Evolutionary conservation across 2,113 vertebrate species (phyloP).

Genomic region (Eulemur rufifrons): DNA sequence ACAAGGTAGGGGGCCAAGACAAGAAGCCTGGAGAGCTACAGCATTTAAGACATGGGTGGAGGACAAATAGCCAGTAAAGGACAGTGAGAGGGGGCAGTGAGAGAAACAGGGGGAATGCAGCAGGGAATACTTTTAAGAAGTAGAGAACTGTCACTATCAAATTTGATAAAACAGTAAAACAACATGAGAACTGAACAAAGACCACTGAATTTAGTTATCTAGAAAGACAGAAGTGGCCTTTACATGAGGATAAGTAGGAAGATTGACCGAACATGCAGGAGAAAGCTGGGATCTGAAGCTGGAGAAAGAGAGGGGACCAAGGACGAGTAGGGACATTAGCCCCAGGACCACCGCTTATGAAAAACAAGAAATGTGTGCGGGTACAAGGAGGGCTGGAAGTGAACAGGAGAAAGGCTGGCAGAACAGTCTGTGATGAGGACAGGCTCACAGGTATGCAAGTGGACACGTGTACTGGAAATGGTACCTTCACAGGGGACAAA

Average conservation of each 20-base stretch:
- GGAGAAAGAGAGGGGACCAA: neutral
- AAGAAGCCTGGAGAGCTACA: neutral
- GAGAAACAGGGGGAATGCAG: neutral
- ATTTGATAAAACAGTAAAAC: neutral
- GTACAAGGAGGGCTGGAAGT: neutral
- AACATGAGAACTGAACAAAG: neutral
- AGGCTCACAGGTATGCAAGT: neutral
- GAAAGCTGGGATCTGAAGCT: neutral
- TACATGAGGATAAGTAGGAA: neutral
- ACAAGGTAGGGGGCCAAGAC: neutral
- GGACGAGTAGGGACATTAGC: neutral
- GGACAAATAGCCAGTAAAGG: neutral
- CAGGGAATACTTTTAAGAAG: neutral
- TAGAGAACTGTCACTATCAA: neutral
- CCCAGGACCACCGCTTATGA: neutral
- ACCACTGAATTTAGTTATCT: neutral
- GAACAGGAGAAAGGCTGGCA: neutral
- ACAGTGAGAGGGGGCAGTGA: neutral
- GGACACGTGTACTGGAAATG: neutral
- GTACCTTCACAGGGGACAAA: neutral
- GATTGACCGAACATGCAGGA: neutral
- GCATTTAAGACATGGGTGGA: neutral
- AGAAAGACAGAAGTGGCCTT: neutral
- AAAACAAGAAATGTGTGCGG: neutral
- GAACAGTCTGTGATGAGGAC: neutral